Evolutionary conservation across 2,113 vertebrate genomes (phyloP), one percentile per base, ranked within the genome.

Genomic region (Orycteropus afer): DNA sequence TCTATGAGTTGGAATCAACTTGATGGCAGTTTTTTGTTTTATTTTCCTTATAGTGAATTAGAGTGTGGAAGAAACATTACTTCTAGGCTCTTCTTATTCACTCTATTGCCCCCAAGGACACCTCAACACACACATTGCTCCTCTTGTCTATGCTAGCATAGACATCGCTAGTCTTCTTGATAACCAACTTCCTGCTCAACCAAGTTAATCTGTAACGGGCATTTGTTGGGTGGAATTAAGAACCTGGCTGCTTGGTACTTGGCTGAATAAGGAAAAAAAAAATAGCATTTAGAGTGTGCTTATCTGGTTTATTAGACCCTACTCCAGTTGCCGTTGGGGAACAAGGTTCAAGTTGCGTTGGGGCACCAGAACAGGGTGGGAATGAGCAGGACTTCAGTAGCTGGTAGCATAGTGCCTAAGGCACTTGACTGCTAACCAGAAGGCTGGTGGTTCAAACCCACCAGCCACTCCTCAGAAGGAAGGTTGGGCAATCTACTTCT

Each of bases 121-220:
- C 15, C 23, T 37, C 2, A 0, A 55, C 18, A 25, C 25, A 40
- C 2, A 37, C 25, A 6, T 47, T 3, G 2, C n/a, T n/a, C 63
- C 6, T 22, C 34, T 69, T 32, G 14, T 90, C 32, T 47, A 73
- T 82, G 59, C 45, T 71, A 80, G 17, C 1, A 7, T 29, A 13
- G 14, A 55, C 69, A 65, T 90, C 45, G 14, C 55, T 27, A 29
- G 40, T 20, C 49, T 17, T 25, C n/a, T 73, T 78, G 37, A 53
- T 65, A 25, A 29, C 3, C 29, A 8, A 29, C 45, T 34, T 93
- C 20, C n/a, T 20, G 13, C n/a, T n/a, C n/a, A 82, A n/a, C 79
- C 86, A 89, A 57, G 34, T 82, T 94, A 11, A 86, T 76, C 73
- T 61, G 7, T 6, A 86, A 90, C 34, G 77, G 40, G 45, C 18